A percentile compares a stretch with the other conserved stretches of the same genome.
These are phyloP conservation scores for Plagiodera versicolora DNA, from an alignment of 2,888 invertebrate species.

Conservation along the genomic window DNA sequence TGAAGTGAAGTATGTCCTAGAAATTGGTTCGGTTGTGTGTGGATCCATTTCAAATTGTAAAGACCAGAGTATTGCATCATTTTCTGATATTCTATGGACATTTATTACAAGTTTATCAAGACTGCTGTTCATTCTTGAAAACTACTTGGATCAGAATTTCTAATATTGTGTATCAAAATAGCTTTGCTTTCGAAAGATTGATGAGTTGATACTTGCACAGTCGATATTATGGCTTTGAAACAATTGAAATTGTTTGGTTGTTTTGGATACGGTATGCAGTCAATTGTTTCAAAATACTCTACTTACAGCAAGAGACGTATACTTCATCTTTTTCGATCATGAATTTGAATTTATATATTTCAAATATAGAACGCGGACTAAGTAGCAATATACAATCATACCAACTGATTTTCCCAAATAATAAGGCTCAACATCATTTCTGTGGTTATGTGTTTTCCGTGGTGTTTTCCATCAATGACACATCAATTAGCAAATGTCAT, in stretches of 20 bases:
- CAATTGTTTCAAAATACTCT: background rate
- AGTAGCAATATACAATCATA: no score
- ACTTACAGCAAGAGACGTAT: no score
- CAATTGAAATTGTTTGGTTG: slow-evolving; percentile 16
- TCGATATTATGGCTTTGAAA: background rate
- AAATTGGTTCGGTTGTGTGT: slow-evolving; percentile 42
- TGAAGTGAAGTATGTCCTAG: slow-evolving; percentile 38
- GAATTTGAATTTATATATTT: background rate
- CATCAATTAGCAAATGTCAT: no score
- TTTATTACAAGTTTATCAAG: slow-evolving; percentile 45
- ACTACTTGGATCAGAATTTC: slow-evolving; percentile 44
- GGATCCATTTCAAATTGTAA: slow-evolving; percentile 43
- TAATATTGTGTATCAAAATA: slow-evolving; percentile 44
- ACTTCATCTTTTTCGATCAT: no score
- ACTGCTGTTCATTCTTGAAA: slow-evolving; percentile 44
- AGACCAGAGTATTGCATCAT: slow-evolving; percentile 40
- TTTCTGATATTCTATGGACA: slow-evolving; percentile 42
- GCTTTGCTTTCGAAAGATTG: slow-evolving; percentile 40
- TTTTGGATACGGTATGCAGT: background rate
- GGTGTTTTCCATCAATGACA: no score
- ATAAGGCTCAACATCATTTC: no score
- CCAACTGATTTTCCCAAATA: no score
- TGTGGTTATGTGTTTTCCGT: no score
- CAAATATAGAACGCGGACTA: background rate
- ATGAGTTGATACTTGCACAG: background rate